phyloP scores from a whole-genome alignment of 2,888 invertebrate genomes.

The Drosophila acutilabella region DNA sequence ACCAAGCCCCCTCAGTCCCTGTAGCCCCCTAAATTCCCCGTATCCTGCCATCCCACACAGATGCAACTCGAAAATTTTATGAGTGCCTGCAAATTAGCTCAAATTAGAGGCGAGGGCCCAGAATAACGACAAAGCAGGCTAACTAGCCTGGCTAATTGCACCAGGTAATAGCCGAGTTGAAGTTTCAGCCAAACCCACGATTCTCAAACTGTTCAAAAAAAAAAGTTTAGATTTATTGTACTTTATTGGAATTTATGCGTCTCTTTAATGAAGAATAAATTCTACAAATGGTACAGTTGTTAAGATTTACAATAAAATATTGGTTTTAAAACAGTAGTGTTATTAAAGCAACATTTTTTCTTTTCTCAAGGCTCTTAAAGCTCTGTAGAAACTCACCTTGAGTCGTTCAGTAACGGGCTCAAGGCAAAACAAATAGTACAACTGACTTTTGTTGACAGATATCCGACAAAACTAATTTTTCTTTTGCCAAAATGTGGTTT shows the following conservation, averaged over 20 bases:
- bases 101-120: constrained; percentile 55
- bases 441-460: constrained; percentile 60
- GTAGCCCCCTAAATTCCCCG: too few species aligned
- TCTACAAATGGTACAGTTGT: too few species aligned
- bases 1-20: neutral
- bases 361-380: constrained; percentile 36
- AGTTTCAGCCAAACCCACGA: neutral
- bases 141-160: constrained; percentile 54
- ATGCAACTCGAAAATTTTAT: constrained; percentile 66
- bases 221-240: too few species aligned
- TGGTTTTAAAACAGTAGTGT: too few species aligned
- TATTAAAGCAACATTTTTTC: too few species aligned
- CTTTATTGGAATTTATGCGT: too few species aligned
- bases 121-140: constrained; percentile 28
- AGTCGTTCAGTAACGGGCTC: constrained; percentile 12
- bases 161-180: neutral
- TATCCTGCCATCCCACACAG: neutral
- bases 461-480: constrained; percentile 53
- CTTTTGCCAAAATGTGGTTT: constrained; percentile 27
- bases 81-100: constrained; percentile 77
- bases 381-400: constrained; percentile 27
- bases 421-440: constrained; percentile 50
- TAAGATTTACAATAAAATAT: too few species aligned
- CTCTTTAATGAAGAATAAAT: too few species aligned
- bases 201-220: neutral